phyloP scores from a whole-genome alignment of 1,140 invertebrate genomes.

The Drosophila burlai region DNA sequence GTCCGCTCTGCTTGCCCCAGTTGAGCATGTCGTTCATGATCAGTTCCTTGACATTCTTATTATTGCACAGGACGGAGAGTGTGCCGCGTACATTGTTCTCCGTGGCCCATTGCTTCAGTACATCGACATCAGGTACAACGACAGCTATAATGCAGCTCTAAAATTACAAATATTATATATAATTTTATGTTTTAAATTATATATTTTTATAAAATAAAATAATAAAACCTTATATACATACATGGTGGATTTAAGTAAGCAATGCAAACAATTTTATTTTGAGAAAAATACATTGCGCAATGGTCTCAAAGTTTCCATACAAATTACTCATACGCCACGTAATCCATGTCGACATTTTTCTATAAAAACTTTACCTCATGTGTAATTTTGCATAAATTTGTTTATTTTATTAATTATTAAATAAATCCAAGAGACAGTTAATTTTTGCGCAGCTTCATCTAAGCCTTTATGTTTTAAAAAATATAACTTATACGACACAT shows the following conservation, averaged over 20 bases:
- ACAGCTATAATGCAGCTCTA: constrained; percentile 97
- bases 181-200: no score
- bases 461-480: not conserved
- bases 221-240: not conserved
- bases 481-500: constrained; percentile 2
- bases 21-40: constrained; percentile 95
- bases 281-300: not conserved
- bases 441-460: no score
- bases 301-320: not conserved
- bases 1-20: constrained; percentile 94
- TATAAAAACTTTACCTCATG: not conserved
- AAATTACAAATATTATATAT: not conserved
- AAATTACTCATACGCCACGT: constrained; percentile 3
- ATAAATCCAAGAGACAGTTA: not conserved
- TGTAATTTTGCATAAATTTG: no score
- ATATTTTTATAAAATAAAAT: not conserved
- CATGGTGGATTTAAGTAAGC: accelerated
- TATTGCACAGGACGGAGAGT: constrained; percentile 94
- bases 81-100: constrained; percentile 94
- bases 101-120: constrained; percentile 94
- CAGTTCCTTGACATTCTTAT: constrained; percentile 94
- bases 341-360: not conserved
- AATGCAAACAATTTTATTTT: not conserved
- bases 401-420: no score
- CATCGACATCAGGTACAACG: constrained; percentile 97